Percentiles rank a stretch among this genome's conserved stretches.
Evolutionary conservation across 2,113 vertebrate genomes (phyloP).

Genomic region (Oncorhynchus gorbuscha): DNA sequence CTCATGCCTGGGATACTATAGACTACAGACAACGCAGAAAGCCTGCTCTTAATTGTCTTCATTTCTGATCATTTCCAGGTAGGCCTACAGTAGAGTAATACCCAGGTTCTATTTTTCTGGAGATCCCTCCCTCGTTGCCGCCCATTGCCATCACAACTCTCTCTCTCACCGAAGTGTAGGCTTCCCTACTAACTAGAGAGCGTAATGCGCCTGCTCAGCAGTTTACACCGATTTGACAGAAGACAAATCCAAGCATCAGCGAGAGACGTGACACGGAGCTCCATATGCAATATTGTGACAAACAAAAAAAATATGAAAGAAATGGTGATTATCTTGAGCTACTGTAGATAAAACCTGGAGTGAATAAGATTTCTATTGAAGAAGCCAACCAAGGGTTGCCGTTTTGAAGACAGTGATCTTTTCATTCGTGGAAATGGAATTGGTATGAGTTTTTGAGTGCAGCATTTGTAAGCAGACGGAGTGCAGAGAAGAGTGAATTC

Average conservation of each 20-base stretch:
- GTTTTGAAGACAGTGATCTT: background rate
- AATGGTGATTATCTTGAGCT: background rate
- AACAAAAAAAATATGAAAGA: background rate
- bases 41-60: no score
- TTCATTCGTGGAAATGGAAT: constrained; percentile 35
- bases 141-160: background rate
- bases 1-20: no score
- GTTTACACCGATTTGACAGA: constrained; percentile 1
- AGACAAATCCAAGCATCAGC: constrained; percentile 1
- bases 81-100: no score
- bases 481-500: constrained; percentile 36
- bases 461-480: constrained; percentile 31
- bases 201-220: constrained; percentile 41
- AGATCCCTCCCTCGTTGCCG: background rate
- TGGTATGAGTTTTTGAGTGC: background rate
- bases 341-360: background rate
- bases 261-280: constrained; percentile 38
- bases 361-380: no score
- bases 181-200: no score
- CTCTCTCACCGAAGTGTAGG: constrained; percentile 23
- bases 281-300: constrained; percentile 11
- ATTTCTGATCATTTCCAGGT: no score
- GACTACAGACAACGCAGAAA: no score
- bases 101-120: background rate
- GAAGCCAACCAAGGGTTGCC: no score